These are phyloP conservation scores for Callionymus lyra DNA, from an alignment of 2,113 vertebrate species.

Conservation along the genomic window DNA sequence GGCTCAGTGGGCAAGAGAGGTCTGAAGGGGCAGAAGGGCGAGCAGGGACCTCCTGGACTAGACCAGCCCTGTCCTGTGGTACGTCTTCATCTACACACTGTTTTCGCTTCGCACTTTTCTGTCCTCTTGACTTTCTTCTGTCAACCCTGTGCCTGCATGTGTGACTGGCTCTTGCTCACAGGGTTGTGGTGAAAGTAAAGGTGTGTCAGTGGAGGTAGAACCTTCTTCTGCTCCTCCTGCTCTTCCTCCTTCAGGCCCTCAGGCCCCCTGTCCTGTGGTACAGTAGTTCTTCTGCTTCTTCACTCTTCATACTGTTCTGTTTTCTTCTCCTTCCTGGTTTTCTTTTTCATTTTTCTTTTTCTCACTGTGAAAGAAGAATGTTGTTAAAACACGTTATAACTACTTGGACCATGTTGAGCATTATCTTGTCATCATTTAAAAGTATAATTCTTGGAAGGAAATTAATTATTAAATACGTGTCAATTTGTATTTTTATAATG, in stretches of 20 bases:
- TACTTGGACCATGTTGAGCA: no score
- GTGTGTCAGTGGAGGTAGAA: constrained; percentile 57
- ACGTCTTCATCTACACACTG: constrained; percentile 33
- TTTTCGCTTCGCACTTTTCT: constrained; percentile 10
- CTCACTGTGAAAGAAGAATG: neutral
- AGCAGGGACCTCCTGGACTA: constrained; percentile 88
- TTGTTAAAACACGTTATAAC: no score
- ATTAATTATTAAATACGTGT: no score
- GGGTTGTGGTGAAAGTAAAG: constrained; percentile 53
- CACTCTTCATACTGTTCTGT: no score
- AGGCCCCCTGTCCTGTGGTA: constrained; percentile 75
- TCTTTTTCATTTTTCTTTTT: constrained; percentile 3
- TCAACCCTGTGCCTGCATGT: constrained; percentile 31
- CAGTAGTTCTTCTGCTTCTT: constrained; percentile 34
- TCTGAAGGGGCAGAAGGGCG: constrained; percentile 90
- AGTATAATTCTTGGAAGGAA: no score
- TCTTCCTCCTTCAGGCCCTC: constrained; percentile 57
- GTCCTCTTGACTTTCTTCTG: constrained; percentile 9
- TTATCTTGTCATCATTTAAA: no score
- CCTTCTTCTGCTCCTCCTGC: constrained; percentile 48
- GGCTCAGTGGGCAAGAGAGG: constrained; percentile 83
- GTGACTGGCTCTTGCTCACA: constrained; percentile 48
- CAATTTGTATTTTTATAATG: no score
- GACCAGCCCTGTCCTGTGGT: constrained; percentile 98
- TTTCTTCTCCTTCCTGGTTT: constrained; percentile 6